A percentile compares a stretch with the other conserved stretches of the same genome.
Conservation (phyloP, 2,888 invertebrate genomes). For the Conistra vaccinii region DNA sequence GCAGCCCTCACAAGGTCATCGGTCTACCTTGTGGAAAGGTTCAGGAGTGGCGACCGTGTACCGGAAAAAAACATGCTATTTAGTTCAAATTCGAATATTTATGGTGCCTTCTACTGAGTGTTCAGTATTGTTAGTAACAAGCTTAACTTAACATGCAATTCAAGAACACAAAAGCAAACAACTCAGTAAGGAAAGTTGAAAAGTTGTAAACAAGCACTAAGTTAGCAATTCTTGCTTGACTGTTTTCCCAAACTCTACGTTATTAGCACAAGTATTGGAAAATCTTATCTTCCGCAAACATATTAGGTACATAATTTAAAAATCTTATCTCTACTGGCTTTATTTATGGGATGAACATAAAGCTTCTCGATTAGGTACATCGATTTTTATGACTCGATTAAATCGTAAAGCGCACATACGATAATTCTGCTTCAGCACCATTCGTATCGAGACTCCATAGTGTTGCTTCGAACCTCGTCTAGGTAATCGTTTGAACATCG, state of each 20-base stretch:
- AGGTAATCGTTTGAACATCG: constrained; percentile 16
- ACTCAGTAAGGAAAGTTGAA: constrained; percentile 8
- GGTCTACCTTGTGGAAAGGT: not conserved
- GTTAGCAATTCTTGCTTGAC: constrained; percentile 24
- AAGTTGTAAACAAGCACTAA: constrained; percentile 30
- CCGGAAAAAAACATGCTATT: not conserved
- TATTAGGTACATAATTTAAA: constrained; percentile 36
- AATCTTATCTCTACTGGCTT: constrained; percentile 14
- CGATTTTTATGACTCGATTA: constrained; percentile 42
- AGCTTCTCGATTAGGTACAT: constrained; percentile 23
- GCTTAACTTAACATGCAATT: not conserved
- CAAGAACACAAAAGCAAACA: constrained; percentile 20
- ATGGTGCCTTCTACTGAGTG: not conserved
- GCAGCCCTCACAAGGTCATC: too few relatives aligned
- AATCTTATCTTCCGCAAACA: constrained; percentile 10
- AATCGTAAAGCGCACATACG: constrained; percentile 1
- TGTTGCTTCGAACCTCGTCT: not conserved
- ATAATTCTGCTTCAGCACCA: constrained; percentile 16
- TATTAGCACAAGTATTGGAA: constrained; percentile 27
- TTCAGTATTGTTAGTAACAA: not conserved
- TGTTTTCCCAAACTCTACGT: constrained; percentile 25
- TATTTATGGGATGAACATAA: constrained; percentile 45
- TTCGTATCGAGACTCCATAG: constrained; percentile 5
- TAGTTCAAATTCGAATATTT: not conserved
- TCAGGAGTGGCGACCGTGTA: not conserved